Base-by-base conservation (phyloP, 2,797 vertebrate genomes). In the Siniperca scherzeri region DNA sequence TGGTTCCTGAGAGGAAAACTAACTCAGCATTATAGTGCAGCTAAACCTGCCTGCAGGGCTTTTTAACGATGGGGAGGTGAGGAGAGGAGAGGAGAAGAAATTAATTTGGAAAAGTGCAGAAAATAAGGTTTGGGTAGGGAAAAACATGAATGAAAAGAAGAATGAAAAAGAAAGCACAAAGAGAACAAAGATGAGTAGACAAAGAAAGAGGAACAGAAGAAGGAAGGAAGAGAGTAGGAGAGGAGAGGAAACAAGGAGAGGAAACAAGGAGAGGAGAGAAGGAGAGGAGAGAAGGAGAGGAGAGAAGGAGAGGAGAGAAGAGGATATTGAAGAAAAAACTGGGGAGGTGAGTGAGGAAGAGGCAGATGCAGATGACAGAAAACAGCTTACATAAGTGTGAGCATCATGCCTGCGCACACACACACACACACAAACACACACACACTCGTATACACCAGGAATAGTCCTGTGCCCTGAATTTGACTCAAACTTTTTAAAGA, bases 351-450 rank as follows among this genome's bases (percentile, higher is more conserved):
- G 61, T 4, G 50, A 55, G 46, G 48, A 36, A 46, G 71, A 64
- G 19, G 60, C 30, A 30, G 76, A 79, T 77, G 65, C 60, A 77
- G 76, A 88, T 79, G 85, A 77, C 62, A 87, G 72, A 62, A 81
- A 77, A 65, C 70, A 56, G 74, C 76, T 92, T 89, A 89, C 80
- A 84, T 89, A 89, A 91, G 81, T 48, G 50, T 66, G 42, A 88
- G 67, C 77, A 70, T 78, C 80, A 61, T 65, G 36, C 48, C n/a
- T 55, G 40, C 38, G 48, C 69, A 48, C 80, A 78, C 60, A 65
- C 44, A 30, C 46, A 62, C 55, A 52, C 44, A 50, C 74, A 74
- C 46, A 46, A 73, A 72, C 77, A 79, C 46, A 60, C 64, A 56
- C 81, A 59, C 66, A 13, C 65, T 17, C 17, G 1, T 4, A 16